phyloP scores from a whole-genome alignment of 2,797 vertebrate species.

The Danio jaintianensis region DNA sequence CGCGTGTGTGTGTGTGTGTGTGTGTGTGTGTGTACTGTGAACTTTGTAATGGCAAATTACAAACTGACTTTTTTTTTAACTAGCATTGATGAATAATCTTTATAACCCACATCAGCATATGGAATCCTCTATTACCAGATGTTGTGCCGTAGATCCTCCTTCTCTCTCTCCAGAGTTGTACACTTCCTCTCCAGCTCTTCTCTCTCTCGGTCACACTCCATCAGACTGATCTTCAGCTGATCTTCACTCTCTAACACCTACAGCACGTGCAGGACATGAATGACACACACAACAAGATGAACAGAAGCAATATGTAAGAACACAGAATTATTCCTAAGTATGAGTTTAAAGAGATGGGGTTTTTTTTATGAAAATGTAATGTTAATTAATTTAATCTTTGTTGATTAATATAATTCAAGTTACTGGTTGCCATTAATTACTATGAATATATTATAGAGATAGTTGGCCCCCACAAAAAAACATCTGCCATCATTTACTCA shows the following conservation, averaged over 20 bases:
- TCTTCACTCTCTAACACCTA: constrained; percentile 60
- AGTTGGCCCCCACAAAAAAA: too few species aligned
- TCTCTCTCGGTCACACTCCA: constrained; percentile 74
- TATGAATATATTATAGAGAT: too few species aligned
- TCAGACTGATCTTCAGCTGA: constrained; percentile 69
- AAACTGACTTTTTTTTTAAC: background rate
- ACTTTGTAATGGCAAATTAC: too few species aligned
- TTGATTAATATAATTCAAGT: too few species aligned
- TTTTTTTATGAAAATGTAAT: too few species aligned
- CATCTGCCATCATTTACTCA: too few species aligned
- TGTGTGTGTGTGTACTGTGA: too few species aligned
- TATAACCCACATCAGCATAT: background rate
- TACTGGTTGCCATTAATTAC: too few species aligned
- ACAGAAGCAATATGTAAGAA: background rate
- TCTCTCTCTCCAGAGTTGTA: constrained; percentile 54
- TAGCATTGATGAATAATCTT: background rate
- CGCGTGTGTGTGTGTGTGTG: too few species aligned
- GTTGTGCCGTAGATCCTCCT: constrained; percentile 37
- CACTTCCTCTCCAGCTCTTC: constrained; percentile 68
- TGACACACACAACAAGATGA: background rate
- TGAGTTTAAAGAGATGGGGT: too few species aligned
- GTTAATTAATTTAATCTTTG: too few species aligned
- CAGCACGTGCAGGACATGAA: background rate
- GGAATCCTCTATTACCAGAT: constrained; percentile 43
- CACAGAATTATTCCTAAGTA: background rate